Conservation (phyloP, 2,797 vertebrate species). For the Myotis vivesi region DNA sequence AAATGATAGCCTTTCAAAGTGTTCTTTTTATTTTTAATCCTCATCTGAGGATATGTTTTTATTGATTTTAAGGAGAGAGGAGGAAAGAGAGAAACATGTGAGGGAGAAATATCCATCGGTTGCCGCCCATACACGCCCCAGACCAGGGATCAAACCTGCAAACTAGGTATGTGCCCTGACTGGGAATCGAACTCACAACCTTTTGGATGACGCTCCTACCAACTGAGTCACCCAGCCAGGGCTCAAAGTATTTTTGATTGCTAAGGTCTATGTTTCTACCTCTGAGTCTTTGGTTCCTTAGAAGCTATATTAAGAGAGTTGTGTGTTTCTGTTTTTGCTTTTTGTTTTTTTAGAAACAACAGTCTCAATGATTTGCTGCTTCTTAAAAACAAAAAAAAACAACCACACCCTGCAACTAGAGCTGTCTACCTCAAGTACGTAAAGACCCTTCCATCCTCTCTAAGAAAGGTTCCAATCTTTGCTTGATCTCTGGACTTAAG, state of each 20-base stretch:
- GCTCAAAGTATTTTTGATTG: neutral
- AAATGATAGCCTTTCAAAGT: neutral
- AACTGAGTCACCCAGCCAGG: neutral
- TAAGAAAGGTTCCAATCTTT: conserved; percentile 8
- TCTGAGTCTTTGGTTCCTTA: neutral
- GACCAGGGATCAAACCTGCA: neutral
- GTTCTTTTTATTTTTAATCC: neutral
- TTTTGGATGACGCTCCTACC: neutral
- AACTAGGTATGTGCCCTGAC: neutral
- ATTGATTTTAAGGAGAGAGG: neutral
- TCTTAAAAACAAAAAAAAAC: conserved; percentile 24
- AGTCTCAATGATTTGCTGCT: neutral
- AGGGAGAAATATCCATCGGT: neutral
- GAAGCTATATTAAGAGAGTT: neutral
- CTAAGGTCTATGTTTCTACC: neutral
- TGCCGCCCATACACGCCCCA: neutral
- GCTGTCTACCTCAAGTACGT: neutral
- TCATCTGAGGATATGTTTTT: neutral
- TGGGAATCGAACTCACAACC: neutral
- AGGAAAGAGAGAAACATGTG: neutral
- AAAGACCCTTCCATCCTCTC: neutral
- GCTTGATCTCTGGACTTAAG: neutral
- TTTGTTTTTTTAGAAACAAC: neutral
- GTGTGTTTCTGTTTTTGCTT: conserved; percentile 20
- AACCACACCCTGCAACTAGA: neutral